A percentile compares a stretch with the other conserved stretches of the same genome.
Evolutionary conservation across 23 tunicate genomes (phyloP).

Genomic region (Halocynthia aurantium): DNA sequence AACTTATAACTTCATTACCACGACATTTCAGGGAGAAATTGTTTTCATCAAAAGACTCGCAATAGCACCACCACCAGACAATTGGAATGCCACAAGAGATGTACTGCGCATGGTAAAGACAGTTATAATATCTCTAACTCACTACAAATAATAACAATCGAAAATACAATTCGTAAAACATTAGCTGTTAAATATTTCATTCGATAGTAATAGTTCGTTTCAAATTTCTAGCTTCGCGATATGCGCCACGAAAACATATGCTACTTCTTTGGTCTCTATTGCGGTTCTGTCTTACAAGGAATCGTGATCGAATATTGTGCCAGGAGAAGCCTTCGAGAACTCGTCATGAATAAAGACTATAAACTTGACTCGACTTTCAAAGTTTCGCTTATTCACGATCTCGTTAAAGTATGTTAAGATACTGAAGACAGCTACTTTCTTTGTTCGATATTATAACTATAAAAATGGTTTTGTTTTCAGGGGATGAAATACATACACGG

Average conservation of each 20-base stretch:
- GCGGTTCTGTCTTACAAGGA: conserved; percentile 29
- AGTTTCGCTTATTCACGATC: conserved; percentile 54
- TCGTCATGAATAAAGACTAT: conserved; percentile 23
- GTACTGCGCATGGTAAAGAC: conserved; percentile 32
- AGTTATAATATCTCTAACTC: not conserved
- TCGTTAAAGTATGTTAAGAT: conserved; percentile 42
- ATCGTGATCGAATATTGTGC: conserved; percentile 68
- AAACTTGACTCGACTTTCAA: conserved; percentile 52
- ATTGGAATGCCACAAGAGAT: conserved; percentile 12
- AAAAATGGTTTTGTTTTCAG: conserved; percentile 16
- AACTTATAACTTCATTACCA: not conserved
- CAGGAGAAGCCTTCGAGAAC: conserved; percentile 34
- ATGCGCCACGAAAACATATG: conserved; percentile 74
- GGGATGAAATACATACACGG: conserved; percentile 87
- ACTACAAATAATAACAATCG: not conserved
- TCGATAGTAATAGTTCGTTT: not conserved
- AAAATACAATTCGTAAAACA: too few relatives aligned
- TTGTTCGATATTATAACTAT: not conserved
- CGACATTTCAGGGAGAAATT: conserved; percentile 43
- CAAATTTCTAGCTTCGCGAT: conserved; percentile 36
- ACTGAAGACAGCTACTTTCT: not conserved
- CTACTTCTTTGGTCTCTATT: conserved; percentile 45
- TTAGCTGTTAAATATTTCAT: not conserved
- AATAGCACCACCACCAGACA: conserved; percentile 7
- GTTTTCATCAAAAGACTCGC: conserved; percentile 44